Percentiles rank a stretch among this genome's conserved stretches.
Conservation (phyloP, 2,888 invertebrate species). For the Crepidodera aurea region DNA sequence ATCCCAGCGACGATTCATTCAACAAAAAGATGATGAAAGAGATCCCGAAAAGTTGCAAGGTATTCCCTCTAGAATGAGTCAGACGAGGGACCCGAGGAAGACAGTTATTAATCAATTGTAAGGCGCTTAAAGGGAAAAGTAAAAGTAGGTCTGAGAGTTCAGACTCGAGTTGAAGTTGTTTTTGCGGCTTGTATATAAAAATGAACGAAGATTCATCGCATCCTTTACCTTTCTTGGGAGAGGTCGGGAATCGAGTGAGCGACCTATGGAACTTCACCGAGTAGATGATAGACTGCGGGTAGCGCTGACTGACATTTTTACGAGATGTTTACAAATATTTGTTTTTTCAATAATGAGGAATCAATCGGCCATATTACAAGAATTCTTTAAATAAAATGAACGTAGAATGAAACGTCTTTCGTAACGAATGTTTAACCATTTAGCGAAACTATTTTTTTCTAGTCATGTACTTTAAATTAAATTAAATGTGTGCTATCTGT, state of each 20-base stretch:
- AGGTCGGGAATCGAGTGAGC: slow-evolving; percentile 44
- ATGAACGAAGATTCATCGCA: slow-evolving; percentile 48
- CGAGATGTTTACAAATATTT: no score
- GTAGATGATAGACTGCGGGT: background rate
- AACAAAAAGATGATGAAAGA: slow-evolving; percentile 18
- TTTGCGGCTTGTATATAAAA: slow-evolving; percentile 49
- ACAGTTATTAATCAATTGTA: slow-evolving; percentile 46
- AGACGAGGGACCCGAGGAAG: slow-evolving; percentile 32
- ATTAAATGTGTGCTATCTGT: no score
- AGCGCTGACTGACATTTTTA: background rate
- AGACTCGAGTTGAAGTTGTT: slow-evolving; percentile 42
- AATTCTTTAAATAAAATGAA: no score
- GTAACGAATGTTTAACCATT: no score
- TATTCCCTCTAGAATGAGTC: slow-evolving; percentile 37
- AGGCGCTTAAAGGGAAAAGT: slow-evolving; percentile 44
- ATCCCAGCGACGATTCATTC: slow-evolving; percentile 15
- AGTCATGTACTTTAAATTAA: no score
- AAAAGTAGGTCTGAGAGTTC: slow-evolving; percentile 43
- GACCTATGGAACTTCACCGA: slow-evolving; percentile 11
- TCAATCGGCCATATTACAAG: no score
- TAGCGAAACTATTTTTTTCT: no score
- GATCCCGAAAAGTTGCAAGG: slow-evolving; percentile 30
- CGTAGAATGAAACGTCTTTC: no score
- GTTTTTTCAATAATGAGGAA: no score
- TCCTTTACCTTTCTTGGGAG: slow-evolving; percentile 49